Base-by-base conservation (phyloP, 2,888 invertebrate genomes). In the Pseudolycoriella hygida region DNA sequence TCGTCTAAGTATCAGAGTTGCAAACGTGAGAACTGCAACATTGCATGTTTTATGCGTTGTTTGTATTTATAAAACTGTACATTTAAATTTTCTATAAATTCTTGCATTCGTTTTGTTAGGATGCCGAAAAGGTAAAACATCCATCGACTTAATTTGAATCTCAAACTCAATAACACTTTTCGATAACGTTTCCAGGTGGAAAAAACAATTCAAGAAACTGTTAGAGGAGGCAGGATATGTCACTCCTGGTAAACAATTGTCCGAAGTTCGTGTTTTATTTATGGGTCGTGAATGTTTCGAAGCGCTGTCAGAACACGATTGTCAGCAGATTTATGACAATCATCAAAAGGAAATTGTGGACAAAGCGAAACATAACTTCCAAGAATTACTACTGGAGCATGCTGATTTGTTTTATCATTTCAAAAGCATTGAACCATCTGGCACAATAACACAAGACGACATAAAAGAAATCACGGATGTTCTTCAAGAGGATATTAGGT, bases 241-340 rank as follows among this genome's bases (percentile, higher is more conserved):
- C 25, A 92, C 90, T 0, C 90, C 93, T 2, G 94, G 94, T n/a
- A 92, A 93, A 66, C 80, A 84, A 55, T 67, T 94, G 51, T 79
- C 83, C 0, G 94, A 94, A 65, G 89, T 92, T 32, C 71, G 86
- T 44, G 87, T 93, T 3, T 70, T 92, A 47, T 84, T 96, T 59
- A 85, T 92, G 82, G 94, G 93, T 0, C 74, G 92, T 37, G 92
- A 93, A 62, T 92, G 92, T 59, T 94, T 88, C 62, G 92, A 92
- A 64, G 85, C 87, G 11, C 70, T 96, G 44, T 78, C 86, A 0
- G 90, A 90, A 55, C 79, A 81, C 46, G 93, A 94, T 60, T 85
- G 88, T 57, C 84, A 87, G 59, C 76, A 85, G 56, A 92, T 96
- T 53, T 96, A 94, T 62, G 92, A 93, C 55, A 79, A 84, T 53